Evolutionary conservation across 2,113 vertebrate genomes (phyloP).

Genomic region (Mus musculus): GRCm39 chr14:101253001-101253500

Average conservation of each 20-base stretch:
- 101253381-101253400: neutral
- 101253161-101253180: neutral
- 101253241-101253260: neutral
- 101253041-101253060: neutral
- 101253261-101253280: neutral
- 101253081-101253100: neutral
- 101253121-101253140: accelerated
- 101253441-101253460: neutral
- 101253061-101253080: neutral
- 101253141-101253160: neutral
- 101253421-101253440: neutral
- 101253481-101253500: neutral
- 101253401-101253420: neutral
- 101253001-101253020: neutral
- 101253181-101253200: neutral
- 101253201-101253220: neutral
- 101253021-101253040: neutral
- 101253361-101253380: neutral
- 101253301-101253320: neutral
- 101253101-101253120: neutral
- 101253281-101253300: neutral
- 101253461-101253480: neutral
- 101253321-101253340: neutral
- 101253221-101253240: too few relatives aligned
- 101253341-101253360: neutral